These are phyloP conservation scores for Agonopterix subpropinquella DNA, from an alignment of 2,888 invertebrate species.

Conservation along the genomic window DNA sequence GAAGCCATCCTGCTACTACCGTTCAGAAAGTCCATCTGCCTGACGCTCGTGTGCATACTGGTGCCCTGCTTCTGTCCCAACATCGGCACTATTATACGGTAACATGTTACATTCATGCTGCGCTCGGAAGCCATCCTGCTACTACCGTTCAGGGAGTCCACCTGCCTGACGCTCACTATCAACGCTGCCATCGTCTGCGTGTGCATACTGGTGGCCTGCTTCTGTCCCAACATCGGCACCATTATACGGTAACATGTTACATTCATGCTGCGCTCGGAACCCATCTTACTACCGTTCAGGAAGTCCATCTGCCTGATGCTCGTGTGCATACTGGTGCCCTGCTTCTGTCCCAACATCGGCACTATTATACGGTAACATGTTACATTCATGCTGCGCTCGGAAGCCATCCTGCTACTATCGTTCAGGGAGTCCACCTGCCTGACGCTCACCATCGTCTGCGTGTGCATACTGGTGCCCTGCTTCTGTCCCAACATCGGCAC, in stretches of 20 bases:
- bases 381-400: conserved; percentile 88
- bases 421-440: conserved; percentile 40
- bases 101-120: conserved; percentile 84
- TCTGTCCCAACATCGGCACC: conserved; percentile 89
- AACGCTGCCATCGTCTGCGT: conserved; percentile 79
- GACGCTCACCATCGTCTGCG: conserved; percentile 76
- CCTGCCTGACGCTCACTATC: conserved; percentile 72
- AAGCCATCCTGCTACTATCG: conserved; percentile 74
- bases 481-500: conserved; percentile 91
- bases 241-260: conserved; percentile 86
- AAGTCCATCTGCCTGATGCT: conserved; percentile 65
- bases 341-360: conserved; percentile 90
- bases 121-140: conserved; percentile 82
- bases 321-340: conserved; percentile 87
- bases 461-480: conserved; percentile 88
- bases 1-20: conserved; percentile 77
- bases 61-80: conserved; percentile 90
- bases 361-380: conserved; percentile 86
- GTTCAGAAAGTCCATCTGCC: conserved; percentile 33
- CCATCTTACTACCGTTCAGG: conserved; percentile 60
- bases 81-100: conserved; percentile 92
- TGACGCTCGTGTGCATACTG: conserved; percentile 82
- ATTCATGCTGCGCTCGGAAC: conserved; percentile 87
- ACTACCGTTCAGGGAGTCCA: conserved; percentile 32
- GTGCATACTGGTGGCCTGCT: conserved; percentile 88